Conservation (phyloP, 2,797 vertebrate species). For the Ficedula albicollis region DNA sequence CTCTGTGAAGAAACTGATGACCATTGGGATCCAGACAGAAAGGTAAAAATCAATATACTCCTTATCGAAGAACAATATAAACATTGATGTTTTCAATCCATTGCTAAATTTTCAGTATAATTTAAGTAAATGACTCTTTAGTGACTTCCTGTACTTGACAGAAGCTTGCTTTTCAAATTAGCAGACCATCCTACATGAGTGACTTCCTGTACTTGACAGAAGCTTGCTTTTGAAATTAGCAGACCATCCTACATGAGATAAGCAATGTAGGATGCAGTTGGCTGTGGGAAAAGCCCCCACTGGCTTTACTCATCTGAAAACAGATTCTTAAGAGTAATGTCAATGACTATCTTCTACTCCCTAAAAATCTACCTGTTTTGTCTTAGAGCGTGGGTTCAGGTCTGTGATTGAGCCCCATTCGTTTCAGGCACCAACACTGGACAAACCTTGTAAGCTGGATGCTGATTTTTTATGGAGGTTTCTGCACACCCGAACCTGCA, state of each 20-base stretch:
- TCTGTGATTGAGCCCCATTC: rapidly evolving
- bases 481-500: neutral
- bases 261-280: neutral
- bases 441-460: neutral
- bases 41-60: neutral
- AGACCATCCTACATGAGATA: neutral
- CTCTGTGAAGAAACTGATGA: neutral
- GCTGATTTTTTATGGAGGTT: neutral
- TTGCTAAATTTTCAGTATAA: neutral
- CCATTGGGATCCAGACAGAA: neutral
- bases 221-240: neutral
- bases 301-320: neutral
- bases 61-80: neutral
- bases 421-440: neutral
- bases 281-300: neutral
- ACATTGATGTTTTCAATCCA: neutral
- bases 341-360: neutral
- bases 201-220: neutral
- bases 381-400: neutral
- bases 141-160: neutral
- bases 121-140: neutral
- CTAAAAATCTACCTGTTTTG: neutral
- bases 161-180: neutral
- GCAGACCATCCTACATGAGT: neutral
- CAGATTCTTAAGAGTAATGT: neutral